phyloP scores from a whole-genome alignment of 1,140 invertebrate genomes.

The Drosophila nigrodunni region DNA sequence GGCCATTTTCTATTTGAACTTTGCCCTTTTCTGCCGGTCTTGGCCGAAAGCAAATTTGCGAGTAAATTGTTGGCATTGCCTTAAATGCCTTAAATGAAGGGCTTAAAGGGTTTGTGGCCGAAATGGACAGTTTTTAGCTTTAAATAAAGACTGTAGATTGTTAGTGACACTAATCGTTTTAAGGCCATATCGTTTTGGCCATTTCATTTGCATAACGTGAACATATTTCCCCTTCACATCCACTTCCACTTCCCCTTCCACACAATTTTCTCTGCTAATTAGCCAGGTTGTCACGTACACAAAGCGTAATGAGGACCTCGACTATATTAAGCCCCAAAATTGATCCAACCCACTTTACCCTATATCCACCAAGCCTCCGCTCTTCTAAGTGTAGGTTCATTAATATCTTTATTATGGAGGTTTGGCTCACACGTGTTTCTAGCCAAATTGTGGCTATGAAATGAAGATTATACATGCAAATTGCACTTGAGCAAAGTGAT shows the following conservation, averaged over 20 bases:
- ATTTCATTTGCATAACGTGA: conserved; percentile 38
- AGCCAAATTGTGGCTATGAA: neutral
- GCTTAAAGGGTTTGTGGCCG: neutral
- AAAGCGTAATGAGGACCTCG: conserved; percentile 17
- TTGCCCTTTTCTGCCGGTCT: neutral
- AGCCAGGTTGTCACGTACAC: conserved; percentile 36
- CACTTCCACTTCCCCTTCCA: neutral
- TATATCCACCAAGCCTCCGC: neutral
- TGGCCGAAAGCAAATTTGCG: neutral
- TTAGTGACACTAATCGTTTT: conserved; percentile 30
- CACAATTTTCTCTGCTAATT: conserved; percentile 27
- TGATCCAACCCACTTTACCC: neutral
- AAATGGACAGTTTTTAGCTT: neutral
- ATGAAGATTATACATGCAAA: conserved; percentile 3
- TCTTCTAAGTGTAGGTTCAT: neutral
- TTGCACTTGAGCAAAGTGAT: neutral
- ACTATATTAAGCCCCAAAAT: conserved; percentile 16
- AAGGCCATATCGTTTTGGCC: conserved; percentile 22
- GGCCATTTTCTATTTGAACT: too few relatives aligned
- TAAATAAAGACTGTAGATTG: neutral
- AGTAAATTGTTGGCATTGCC: conserved; percentile 26
- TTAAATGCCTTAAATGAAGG: conserved; percentile 13
- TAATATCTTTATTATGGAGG: conserved; percentile 38
- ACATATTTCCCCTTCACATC: neutral
- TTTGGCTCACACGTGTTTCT: conserved; percentile 6